Evolutionary conservation across 2,888 invertebrate genomes (phyloP).

Genomic region (Agelastica alni): DNA sequence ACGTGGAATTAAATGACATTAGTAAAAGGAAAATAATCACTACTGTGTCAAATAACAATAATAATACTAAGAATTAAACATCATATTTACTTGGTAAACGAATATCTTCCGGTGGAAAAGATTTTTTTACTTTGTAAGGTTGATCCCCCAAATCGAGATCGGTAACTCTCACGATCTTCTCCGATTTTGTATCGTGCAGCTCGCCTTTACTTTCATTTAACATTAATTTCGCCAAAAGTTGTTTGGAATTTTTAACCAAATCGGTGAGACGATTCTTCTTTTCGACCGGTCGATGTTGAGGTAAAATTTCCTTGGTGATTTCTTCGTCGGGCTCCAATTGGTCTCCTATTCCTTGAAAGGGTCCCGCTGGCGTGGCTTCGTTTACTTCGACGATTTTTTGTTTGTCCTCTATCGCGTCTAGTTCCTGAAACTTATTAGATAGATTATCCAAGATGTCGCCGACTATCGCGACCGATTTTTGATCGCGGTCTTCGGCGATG

Average conservation of each 20-base stretch:
- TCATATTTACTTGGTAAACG: slow-evolving; percentile 25
- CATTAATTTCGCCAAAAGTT: slow-evolving; percentile 44
- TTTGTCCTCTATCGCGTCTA: slow-evolving; percentile 22
- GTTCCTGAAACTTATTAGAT: slow-evolving; percentile 27
- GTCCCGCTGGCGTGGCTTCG: slow-evolving; percentile 2
- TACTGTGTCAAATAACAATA: neutral
- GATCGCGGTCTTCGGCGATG: slow-evolving; percentile 37
- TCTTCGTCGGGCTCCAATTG: slow-evolving; percentile 37
- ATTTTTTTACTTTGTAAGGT: slow-evolving; percentile 23
- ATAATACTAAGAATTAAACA: neutral
- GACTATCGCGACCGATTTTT: slow-evolving; percentile 26
- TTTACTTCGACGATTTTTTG: slow-evolving; percentile 15
- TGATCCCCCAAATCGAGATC: slow-evolving; percentile 34
- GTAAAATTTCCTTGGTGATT: slow-evolving; percentile 29
- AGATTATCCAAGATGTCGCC: slow-evolving; percentile 40
- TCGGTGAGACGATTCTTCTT: slow-evolving; percentile 56
- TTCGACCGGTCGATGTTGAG: slow-evolving; percentile 50
- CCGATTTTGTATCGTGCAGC: slow-evolving; percentile 36
- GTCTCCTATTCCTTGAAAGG: slow-evolving; percentile 38
- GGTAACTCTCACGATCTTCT: slow-evolving; percentile 34
- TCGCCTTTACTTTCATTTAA: slow-evolving; percentile 47
- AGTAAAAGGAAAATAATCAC: no score
- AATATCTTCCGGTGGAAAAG: slow-evolving; percentile 30
- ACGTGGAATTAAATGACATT: no score
- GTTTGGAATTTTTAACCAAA: slow-evolving; percentile 53